A percentile compares a stretch with the other conserved stretches of the same genome.
Evolutionary conservation across 2,888 invertebrate genomes (phyloP).

Genomic region (Synergus itoensis): DNA sequence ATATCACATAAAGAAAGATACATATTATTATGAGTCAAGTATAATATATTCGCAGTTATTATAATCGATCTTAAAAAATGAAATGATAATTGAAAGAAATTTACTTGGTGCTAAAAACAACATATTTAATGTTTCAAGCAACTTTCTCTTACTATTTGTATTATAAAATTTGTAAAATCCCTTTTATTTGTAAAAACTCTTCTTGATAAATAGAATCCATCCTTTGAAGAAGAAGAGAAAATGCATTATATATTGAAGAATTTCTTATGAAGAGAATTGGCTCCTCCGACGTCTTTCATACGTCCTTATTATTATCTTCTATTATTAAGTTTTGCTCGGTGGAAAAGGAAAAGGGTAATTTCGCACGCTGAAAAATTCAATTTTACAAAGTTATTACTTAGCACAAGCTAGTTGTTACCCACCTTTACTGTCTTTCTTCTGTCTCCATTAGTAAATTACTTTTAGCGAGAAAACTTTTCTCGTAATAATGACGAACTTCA

Average conservation of each 20-base stretch:
- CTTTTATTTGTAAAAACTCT: too few species aligned
- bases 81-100: not conserved
- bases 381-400: slow-evolving; percentile 52
- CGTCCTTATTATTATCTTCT: not conserved
- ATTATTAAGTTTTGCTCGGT: not conserved
- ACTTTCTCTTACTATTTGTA: not conserved
- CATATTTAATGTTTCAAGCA: too few species aligned
- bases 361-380: slow-evolving; percentile 50
- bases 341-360: slow-evolving; percentile 46
- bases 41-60: not conserved
- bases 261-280: not conserved
- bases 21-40: not conserved
- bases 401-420: slow-evolving; percentile 51
- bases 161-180: not conserved
- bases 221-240: not conserved
- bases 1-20: slow-evolving; percentile 31
- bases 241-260: not conserved
- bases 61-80: not conserved
- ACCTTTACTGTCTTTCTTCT: slow-evolving; percentile 38
- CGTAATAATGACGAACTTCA: slow-evolving; percentile 45
- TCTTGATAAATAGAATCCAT: not conserved
- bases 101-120: too few species aligned
- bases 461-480: slow-evolving; percentile 43
- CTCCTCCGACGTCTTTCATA: not conserved
- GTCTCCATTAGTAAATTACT: slow-evolving; percentile 48